These are phyloP conservation scores for Pedetes capensis DNA, from an alignment of 2,113 vertebrate species.

Conservation along the genomic window DNA sequence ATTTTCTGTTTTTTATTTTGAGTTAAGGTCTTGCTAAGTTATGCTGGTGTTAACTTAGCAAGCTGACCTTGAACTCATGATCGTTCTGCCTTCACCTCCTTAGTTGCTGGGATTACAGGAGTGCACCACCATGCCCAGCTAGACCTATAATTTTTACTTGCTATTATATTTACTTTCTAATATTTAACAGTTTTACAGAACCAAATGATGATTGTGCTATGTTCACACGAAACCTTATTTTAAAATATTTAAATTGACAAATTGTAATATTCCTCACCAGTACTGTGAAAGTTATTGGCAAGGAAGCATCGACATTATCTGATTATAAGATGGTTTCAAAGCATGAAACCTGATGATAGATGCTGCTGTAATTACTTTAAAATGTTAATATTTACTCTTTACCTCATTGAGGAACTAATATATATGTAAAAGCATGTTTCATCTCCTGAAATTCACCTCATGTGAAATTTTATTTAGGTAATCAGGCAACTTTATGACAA, in stretches of 20 bases:
- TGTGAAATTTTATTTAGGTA: conserved; percentile 2
- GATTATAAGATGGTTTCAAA: background rate
- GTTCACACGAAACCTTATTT: conserved; percentile 16
- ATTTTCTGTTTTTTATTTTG: too few relatives aligned
- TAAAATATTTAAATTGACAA: background rate
- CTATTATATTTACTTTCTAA: conserved; percentile 14
- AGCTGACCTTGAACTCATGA: too few relatives aligned
- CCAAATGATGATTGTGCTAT: background rate
- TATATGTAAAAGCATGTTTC: background rate
- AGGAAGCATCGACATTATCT: background rate
- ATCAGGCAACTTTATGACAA: background rate
- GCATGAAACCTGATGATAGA: background rate
- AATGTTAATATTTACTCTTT: background rate
- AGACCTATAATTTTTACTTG: background rate
- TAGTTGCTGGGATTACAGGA: too few relatives aligned
- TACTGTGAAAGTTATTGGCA: background rate
- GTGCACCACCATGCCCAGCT: too few relatives aligned
- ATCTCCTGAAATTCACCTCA: conserved; percentile 14
- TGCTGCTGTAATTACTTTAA: background rate
- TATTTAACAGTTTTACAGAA: background rate
- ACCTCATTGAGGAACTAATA: background rate
- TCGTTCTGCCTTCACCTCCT: too few relatives aligned
- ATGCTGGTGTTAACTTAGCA: too few relatives aligned
- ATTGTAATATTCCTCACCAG: background rate
- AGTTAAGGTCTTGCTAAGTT: too few relatives aligned